phyloP scores from a whole-genome alignment of 1,140 invertebrate species.

The Parapsyche elsis region DNA sequence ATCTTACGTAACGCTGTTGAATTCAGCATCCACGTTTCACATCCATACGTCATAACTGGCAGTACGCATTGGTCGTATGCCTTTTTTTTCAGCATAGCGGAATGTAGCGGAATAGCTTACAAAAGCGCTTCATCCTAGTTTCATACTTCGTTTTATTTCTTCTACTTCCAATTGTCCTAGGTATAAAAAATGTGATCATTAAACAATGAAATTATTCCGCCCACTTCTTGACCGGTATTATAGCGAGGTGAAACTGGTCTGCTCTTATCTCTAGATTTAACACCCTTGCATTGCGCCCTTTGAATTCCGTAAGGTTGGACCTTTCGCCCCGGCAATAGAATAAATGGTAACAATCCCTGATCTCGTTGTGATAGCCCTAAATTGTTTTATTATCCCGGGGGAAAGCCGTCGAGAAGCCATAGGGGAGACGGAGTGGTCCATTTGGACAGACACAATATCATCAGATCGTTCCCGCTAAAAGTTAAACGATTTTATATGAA shows the following conservation, averaged over 20 bases:
- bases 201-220: not conserved
- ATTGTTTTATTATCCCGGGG: conserved; percentile 46
- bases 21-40: too few species aligned
- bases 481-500: too few species aligned
- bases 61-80: too few species aligned
- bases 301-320: not conserved
- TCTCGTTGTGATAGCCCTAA: conserved; percentile 34
- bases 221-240: not conserved
- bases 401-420: conserved; percentile 24
- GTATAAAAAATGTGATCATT: not conserved
- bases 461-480: too few species aligned
- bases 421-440: not conserved
- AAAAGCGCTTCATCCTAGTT: too few species aligned
- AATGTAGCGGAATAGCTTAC: too few species aligned
- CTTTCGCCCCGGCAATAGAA: conserved; percentile 24
- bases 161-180: too few species aligned
- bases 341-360: conserved; percentile 40
- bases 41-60: too few species aligned
- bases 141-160: too few species aligned
- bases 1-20: too few species aligned
- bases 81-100: too few species aligned
- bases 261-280: conserved; percentile 17
- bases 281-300: conserved; percentile 20
- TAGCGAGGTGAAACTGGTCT: not conserved
- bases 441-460: too few species aligned